Conservation (phyloP, 92 coral and sea anemone genomes). For the Porites divaricata region DNA sequence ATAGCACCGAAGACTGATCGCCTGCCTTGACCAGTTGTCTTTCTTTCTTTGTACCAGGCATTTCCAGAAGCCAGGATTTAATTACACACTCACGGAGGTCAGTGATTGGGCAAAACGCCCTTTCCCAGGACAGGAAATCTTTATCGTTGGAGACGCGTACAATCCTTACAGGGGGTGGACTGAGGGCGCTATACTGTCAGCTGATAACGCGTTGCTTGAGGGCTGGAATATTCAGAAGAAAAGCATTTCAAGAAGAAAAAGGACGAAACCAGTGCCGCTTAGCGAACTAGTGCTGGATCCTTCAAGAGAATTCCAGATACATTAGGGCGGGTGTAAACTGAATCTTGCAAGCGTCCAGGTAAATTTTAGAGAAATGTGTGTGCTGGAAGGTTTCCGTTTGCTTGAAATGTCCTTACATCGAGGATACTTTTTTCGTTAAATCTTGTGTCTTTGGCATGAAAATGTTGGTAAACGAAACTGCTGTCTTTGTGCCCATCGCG, state of each 20-base stretch:
- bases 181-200: constrained; percentile 76
- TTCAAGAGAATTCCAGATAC: constrained; percentile 12
- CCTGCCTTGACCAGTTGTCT: not conserved
- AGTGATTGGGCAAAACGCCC: constrained; percentile 86
- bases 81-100: constrained; percentile 63
- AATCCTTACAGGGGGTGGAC: constrained; percentile 82
- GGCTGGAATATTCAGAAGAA: constrained; percentile 65
- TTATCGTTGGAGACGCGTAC: constrained; percentile 76
- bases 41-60: constrained; percentile 48
- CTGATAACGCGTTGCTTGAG: constrained; percentile 76
- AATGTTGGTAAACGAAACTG: too few species aligned
- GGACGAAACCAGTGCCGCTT: not conserved
- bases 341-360: not conserved
- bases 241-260: not conserved
- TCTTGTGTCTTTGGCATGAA: too few species aligned
- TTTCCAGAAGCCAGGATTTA: constrained; percentile 80
- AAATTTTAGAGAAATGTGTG: too few species aligned
- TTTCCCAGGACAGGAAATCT: constrained; percentile 56
- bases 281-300: constrained; percentile 3
- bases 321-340: not conserved
- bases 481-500: too few species aligned
- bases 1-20: too few species aligned
- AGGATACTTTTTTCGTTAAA: too few species aligned
- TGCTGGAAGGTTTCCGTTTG: too few species aligned
- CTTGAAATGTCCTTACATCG: too few species aligned